Evolutionary conservation across 2,797 vertebrate species (phyloP).

Genomic region (Poecilia wingei): DNA sequence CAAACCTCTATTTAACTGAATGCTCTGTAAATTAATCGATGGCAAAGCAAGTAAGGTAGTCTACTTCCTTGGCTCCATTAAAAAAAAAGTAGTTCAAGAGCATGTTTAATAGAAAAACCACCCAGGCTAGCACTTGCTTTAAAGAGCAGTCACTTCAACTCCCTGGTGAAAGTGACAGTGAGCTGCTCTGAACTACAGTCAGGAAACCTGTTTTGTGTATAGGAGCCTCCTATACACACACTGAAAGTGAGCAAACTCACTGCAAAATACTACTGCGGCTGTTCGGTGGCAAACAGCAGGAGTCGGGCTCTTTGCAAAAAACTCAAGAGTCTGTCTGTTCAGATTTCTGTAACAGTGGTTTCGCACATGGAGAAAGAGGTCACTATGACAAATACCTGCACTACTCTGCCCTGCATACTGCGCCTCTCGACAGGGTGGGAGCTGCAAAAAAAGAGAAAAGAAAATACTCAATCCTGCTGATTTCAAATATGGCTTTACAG

Average conservation of each 20-base stretch:
- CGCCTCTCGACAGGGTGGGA: conserved; percentile 31
- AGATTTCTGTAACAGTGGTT: conserved; percentile 24
- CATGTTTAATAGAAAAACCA: neutral
- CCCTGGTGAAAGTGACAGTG: conserved; percentile 2
- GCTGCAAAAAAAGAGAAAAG: neutral
- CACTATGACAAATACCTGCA: conserved; percentile 68
- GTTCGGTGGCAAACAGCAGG: conserved; percentile 43
- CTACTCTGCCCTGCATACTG: conserved; percentile 51
- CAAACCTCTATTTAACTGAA: neutral
- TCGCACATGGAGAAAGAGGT: conserved; percentile 52
- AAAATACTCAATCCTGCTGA: conserved; percentile 23
- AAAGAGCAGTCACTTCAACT: conserved; percentile 13
- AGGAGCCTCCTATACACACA: conserved; percentile 5
- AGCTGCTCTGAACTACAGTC: conserved; percentile 8
- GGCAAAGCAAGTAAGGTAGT: neutral
- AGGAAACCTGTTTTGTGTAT: neutral
- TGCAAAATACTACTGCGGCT: conserved; percentile 46
- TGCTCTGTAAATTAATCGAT: neutral
- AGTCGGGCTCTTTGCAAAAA: conserved; percentile 25
- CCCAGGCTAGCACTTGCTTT: conserved; percentile 8
- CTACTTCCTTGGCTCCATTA: neutral
- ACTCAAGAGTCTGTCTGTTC: conserved; percentile 42
- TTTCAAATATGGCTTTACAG: conserved; percentile 26
- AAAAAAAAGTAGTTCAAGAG: neutral
- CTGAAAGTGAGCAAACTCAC: neutral